These are phyloP conservation scores for Pelosia muscerda DNA, from an alignment of 2,888 invertebrate species.

Conservation along the genomic window DNA sequence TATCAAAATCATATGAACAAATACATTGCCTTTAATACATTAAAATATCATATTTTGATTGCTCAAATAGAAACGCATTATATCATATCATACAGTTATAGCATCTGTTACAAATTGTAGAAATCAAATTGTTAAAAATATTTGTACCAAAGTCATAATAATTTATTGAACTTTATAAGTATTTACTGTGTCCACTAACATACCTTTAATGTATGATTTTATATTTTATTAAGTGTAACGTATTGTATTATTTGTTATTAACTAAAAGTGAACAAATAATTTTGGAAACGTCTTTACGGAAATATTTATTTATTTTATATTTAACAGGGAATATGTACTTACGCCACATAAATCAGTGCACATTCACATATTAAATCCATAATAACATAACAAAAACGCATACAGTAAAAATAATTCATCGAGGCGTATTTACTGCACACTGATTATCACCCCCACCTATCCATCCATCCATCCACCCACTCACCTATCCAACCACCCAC, in stretches of 20 bases:
- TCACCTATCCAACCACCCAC: too few relatives aligned
- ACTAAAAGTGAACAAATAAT: slow-evolving; percentile 4
- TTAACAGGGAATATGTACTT: not conserved
- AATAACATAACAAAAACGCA: too few relatives aligned
- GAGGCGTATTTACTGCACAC: too few relatives aligned
- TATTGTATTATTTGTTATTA: slow-evolving; percentile 19
- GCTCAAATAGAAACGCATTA: slow-evolving; percentile 26
- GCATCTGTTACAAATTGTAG: slow-evolving; percentile 8
- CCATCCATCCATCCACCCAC: too few relatives aligned
- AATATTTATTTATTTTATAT: not conserved
- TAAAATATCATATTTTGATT: slow-evolving; percentile 28
- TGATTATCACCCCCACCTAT: too few relatives aligned
- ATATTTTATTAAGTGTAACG: slow-evolving; percentile 7
- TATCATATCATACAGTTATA: slow-evolving; percentile 39
- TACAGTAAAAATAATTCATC: too few relatives aligned
- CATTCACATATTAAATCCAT: too few relatives aligned
- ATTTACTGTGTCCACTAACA: slow-evolving; percentile 14
- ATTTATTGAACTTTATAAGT: slow-evolving; percentile 30
- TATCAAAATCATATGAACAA: slow-evolving; percentile 33
- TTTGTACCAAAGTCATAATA: slow-evolving; percentile 36
- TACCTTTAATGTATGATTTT: slow-evolving; percentile 1
- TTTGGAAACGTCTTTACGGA: not conserved
- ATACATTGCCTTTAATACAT: slow-evolving; percentile 21
- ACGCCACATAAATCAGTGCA: too few relatives aligned
- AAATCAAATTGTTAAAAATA: slow-evolving; percentile 19